Evolutionary conservation across 1,140 invertebrate genomes (phyloP), one percentile per base, ranked within the genome.

Genomic region (Lithobius niger): DNA sequence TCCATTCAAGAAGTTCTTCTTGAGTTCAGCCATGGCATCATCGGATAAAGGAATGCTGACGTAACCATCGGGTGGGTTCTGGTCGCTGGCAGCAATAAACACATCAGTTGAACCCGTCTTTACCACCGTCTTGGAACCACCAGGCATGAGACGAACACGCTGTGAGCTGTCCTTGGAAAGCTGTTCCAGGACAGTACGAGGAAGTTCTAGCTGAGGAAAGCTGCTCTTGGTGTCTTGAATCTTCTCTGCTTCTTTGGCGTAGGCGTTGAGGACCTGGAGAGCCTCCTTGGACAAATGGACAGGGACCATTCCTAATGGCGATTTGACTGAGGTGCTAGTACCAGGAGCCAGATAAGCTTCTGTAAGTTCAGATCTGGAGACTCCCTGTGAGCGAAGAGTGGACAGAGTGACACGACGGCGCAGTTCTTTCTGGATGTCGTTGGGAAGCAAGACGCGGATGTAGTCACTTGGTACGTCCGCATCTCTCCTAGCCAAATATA

Each of bases 81-180:
- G 48, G 48, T 50, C 48, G 48, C 48, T 50, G 6, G 48, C 24
- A 26, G 48, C 48, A 50, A 50, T 50, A 19, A 50, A 50, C 3
- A 50, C 48, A 26, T 50, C 48, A 27, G 10, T 50, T 4, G 48
- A 50, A 13, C 48, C 48, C 3, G 48, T 24, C 21, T 24, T 24
- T 25, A 24, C 24, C 4, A 50, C 13, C 4, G 48, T 25, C 3
- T 21, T 19, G 3, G 24, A 6, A 10, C 48, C 4, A 16, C 48
- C 48, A 50, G 22, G 3, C 3, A 50, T 50, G 3, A 50, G 24
- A 4, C 22, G 25, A 26, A 50, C 48, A 10, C 25, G 22, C 19
- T 50, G 48, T 26, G 48, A 50, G 6, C 10, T 4, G 4, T 50
- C 25, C 27, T 50, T 50, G 3, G 48, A 50, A 4, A 50, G 25